Evolutionary conservation across 2,113 vertebrate species (phyloP), one percentile per base, ranked within the genome.

Genomic region (Rhinoderma darwinii): DNA sequence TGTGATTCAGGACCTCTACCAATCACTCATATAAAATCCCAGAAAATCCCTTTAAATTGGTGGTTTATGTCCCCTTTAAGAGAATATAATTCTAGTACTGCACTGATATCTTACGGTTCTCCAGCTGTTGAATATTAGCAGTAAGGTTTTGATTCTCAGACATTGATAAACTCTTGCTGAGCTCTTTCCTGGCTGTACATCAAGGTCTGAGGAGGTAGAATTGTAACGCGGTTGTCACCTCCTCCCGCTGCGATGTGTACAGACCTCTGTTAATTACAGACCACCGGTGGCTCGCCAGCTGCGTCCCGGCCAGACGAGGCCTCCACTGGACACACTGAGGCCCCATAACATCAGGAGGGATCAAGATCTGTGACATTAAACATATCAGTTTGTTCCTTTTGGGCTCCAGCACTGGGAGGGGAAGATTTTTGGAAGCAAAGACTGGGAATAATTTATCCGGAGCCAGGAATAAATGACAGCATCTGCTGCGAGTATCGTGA

Each of bases 391-490:
- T 79, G 20, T 41, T 51, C 77, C 50, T 80, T 61, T 51, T 61
- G 78, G 54, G 78, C 32, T 54, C 20, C 51, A 17, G 12, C 54
- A 8, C 14, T n/a, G 11, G 25, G 30, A 37, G 39, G 30, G 14
- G 51, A 27, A 35, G 47, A 54, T 35, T n/a, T 78, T 51, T 78
- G 44, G 47, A 76, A 76, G 74, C 43, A 8, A 35, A 78, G 25
- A 20, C 30, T 25, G 50, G 56, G 77, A 80, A 80, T n/a, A 14
- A 51, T 41, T 20, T 35, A 54, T 35, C 25, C 5, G 10, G 51
- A 80, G 77, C 75, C 75, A 80, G 77, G 78, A 81, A 81, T 81
- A 81, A 81, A 81, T 81, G 37, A 41, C 54, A 43, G 78, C 76
- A 63, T 81, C 78, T 81, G 78, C 54, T 61, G 77, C 51, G 5